phyloP scores from a whole-genome alignment of 2,797 vertebrate species.

The Odontamblyopus rebecca region DNA sequence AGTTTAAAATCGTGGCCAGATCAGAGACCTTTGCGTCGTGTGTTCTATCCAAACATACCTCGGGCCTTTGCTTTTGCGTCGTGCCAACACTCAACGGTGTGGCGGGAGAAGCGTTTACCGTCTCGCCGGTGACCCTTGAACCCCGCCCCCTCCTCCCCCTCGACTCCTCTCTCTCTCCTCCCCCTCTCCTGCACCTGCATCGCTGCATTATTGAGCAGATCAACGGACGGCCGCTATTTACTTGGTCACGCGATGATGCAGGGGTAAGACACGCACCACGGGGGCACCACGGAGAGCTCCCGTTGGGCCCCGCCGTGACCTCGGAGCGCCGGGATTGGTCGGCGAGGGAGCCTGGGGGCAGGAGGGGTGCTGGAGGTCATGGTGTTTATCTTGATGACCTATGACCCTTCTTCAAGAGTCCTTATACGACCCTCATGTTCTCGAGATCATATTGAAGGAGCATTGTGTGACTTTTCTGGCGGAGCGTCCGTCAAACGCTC shows the following conservation, averaged over 20 bases:
- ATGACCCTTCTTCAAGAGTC: neutral
- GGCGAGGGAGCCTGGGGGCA: constrained; percentile 13
- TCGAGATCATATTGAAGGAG: no score
- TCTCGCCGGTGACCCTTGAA: constrained; percentile 25
- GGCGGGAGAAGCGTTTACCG: constrained; percentile 14
- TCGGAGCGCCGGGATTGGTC: constrained; percentile 23
- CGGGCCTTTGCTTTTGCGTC: neutral
- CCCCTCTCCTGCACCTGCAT: neutral
- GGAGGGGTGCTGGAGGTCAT: constrained; percentile 10
- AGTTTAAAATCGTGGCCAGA: no score
- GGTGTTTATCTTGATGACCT: constrained; percentile 13
- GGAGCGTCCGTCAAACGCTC: no score
- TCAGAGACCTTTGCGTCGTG: no score
- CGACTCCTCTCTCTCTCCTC: neutral
- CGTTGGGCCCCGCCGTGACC: constrained; percentile 26
- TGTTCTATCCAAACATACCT: constrained; percentile 11
- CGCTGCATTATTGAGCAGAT: constrained; percentile 39
- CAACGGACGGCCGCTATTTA: constrained; percentile 46
- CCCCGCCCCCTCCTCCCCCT: neutral
- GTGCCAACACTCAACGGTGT: neutral
- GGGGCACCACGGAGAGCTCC: neutral
- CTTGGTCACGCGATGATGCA: constrained; percentile 46
- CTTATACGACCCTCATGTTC: neutral
- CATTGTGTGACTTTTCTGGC: no score
- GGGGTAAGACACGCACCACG: neutral